Base-by-base conservation (phyloP, 2,888 invertebrate genomes). In the Parnassius apollo region DNA sequence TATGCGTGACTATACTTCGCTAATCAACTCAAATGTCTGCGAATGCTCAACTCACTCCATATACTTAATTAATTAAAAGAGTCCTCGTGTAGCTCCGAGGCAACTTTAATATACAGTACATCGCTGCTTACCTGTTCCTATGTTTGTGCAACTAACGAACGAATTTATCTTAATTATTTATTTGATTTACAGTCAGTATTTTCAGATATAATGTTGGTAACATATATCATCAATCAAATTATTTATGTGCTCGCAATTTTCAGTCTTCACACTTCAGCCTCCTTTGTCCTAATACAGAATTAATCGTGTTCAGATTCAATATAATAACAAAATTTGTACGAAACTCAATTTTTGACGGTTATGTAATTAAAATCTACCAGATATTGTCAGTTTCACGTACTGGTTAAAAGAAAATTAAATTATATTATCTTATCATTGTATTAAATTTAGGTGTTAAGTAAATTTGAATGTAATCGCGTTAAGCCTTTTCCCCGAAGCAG, bases 381-480 rank as follows among this genome's bases (percentile, higher is more conserved):
- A 74, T 42, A 48, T 64, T 49, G 52, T 46, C 68, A 74, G 74
- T 73, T 72, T 72, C 66, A 72, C 74, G 78, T 73, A 74, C 75
- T 72, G 65, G 74, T 77, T 83, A 86, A 86, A 84, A 85, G 86
- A 80, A 82, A 88, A 90, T 90, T 84, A 80, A 76, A 83, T 88
- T 87, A 87, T 71, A 81, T 72, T 78, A 79, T 83, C 86, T 88
- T 84, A 90, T 90, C 88, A 89, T 78, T 78, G 78, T 80, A 81
- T 81, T 85, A 85, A 88, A 87, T 85, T 85, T 85, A 83, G 85
- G 91, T 91, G 92, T 90, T 92, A 91, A 92, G 92, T 92, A 92
- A 91, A 92, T 92, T 92, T 91, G 86, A 77, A 81, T 90, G 91
- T 92, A 91, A 92, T 91, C 90, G 85, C 78, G 81, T 78, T 86